Base-by-base conservation (phyloP, 2,113 vertebrate species). In the Clarias magur region DNA sequence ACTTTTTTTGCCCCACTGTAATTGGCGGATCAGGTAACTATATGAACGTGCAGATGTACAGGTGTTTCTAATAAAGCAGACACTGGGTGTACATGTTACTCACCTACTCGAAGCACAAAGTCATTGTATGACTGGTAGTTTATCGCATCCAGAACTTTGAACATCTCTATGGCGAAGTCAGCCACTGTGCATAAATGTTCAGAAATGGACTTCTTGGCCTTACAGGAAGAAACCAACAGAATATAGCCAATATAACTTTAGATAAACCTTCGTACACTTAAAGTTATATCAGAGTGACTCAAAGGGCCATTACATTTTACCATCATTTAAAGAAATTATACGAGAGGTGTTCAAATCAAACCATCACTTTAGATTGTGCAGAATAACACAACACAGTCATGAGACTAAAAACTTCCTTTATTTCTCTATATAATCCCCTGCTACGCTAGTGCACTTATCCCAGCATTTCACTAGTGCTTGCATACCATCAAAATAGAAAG, bases 41-140 rank as follows among this genome's bases (percentile, higher is more conserved):
- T 8, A 42, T 73, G 3, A 23, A 23, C 25, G 34, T 42, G 10
- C 19, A 76, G 38, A 38, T 42, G 19, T 25, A 15, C 3, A 6
- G 9, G 38, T 73, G 34, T 53, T 42, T 10, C 10, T 76, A 25
- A 76, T 68, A 53, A 25, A 53, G 42, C 25, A 3, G 0, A 12
- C 4, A 1, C 1, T 75, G 38, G 25, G 4, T 75, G 10, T 53
- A 53, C 21, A 42, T 19, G 17, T 34, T 17, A 94, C 97, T 97
- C 94, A 99, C 98, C 98, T 17, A 99, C 97, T 93, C 98, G 96
- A 85, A 99, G 95, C 88, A 99, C 98, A 91, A 99, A 99, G 91
- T 99, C 98, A 0, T 99, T 99, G 91, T 99, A 99, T 4, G 98
- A 99, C 95, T 99, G 98, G 92, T 99, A 99, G 95, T 99, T 99